Base-by-base conservation (phyloP, 2,113 vertebrate genomes). In the Esox niger region DNA sequence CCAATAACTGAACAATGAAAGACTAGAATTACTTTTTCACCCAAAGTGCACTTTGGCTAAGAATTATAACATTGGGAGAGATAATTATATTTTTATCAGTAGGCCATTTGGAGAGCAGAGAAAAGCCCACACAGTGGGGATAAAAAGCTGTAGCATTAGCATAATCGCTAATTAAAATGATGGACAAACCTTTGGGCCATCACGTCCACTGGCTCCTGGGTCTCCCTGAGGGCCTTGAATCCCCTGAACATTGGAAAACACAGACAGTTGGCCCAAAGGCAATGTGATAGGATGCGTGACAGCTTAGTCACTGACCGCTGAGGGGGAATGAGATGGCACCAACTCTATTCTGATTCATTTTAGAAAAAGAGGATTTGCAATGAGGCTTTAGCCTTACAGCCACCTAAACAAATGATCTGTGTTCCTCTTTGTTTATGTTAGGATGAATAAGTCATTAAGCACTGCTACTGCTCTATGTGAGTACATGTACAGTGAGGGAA, bases 141-240 rank as follows among this genome's bases (percentile, higher is more conserved):
- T 27, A 5, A 27, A 26, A 13, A 27, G 59, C 59, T 21, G 17
- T 32, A 29, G 64, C 49, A 88, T 86, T 85, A 81, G 79, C 78
- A 84, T 88, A 80, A 87, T 82, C 76, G 76, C 77, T 71, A 76
- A 82, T 80, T 82, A 78, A 69, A 82, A 82, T 72, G 57, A 63
- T 61, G 62, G 55, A 86, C 86, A 78, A 70, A 91, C 90, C 89
- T 91, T 88, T 73, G 84, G 84, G 76, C 90, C 89, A 9, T 78
- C 83, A 52, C 10, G 86, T 69, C 90, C 89, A 6, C 79, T 74
- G 62, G 70, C 79, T 72, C 90, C 88, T 32, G 86, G 83, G 52
- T 64, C 75, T 47, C 89, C 90, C 26, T 1, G 64, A 30, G 83
- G 82, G 11, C 86, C 88, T 56, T 84, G 78, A 27, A 75, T 67